Conservation (phyloP, 1,140 invertebrate species). For the Lucilia sericata region DNA sequence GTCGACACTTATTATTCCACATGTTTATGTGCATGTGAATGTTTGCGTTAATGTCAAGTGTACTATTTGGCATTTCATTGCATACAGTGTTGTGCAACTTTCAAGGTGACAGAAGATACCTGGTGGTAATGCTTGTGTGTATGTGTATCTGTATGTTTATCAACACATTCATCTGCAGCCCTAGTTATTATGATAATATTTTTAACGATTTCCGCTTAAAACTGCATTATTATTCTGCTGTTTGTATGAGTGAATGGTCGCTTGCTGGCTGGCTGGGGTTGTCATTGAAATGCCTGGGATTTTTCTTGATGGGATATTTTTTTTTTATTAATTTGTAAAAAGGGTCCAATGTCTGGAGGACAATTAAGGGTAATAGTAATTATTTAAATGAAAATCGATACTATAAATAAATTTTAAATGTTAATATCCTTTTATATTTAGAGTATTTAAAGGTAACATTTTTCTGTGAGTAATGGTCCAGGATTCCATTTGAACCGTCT, state of each 20-base stretch:
- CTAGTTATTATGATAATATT: neutral
- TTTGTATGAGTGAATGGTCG: too few species aligned
- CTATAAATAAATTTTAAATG: too few species aligned
- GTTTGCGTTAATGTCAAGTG: neutral
- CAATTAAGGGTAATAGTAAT: neutral
- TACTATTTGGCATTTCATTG: neutral
- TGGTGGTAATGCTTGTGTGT: neutral
- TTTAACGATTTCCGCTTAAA: conserved; percentile 24
- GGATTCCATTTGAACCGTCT: too few species aligned
- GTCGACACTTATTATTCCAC: too few species aligned
- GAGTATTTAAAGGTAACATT: too few species aligned
- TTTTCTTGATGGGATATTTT: neutral
- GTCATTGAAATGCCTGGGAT: neutral
- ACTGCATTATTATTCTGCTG: neutral
- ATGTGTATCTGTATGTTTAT: neutral
- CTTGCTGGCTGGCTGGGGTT: neutral
- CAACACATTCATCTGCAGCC: neutral
- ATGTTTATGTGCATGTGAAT: neutral
- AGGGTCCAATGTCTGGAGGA: neutral
- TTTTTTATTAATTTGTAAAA: neutral
- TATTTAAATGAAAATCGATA: neutral
- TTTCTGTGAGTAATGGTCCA: too few species aligned
- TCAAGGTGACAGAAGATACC: conserved; percentile 1
- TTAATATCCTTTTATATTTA: too few species aligned
- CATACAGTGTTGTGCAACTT: neutral